Percentiles rank a stretch among this genome's conserved stretches.
Evolutionary conservation across 2,113 vertebrate genomes (phyloP).

Genomic region (Anguilla rostrata): DNA sequence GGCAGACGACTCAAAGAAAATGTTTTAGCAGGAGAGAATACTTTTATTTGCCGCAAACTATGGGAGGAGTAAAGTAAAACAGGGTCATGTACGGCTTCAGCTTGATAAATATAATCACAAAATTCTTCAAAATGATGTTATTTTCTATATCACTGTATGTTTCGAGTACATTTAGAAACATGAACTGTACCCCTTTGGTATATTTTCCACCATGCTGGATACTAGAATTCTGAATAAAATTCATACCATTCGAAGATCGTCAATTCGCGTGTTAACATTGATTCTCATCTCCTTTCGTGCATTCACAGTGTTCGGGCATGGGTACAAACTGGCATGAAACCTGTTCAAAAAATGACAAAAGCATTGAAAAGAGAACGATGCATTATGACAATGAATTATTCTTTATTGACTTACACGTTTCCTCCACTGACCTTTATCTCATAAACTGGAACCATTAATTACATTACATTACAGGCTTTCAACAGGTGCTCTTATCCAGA

Average conservation of each 20-base stretch:
- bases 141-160: neutral
- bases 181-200: neutral
- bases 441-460: too few relatives aligned
- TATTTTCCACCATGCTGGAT: neutral
- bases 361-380: neutral
- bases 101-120: neutral
- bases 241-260: constrained; percentile 48
- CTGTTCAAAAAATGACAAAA: constrained; percentile 16
- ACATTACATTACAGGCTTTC: too few relatives aligned
- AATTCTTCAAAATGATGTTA: neutral
- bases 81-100: too few relatives aligned
- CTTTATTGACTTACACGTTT: too few relatives aligned
- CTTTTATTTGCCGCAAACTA: too few relatives aligned
- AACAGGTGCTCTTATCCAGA: too few relatives aligned
- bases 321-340: constrained; percentile 44
- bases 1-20: too few relatives aligned
- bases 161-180: neutral
- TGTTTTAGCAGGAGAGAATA: too few relatives aligned
- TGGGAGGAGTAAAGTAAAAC: too few relatives aligned
- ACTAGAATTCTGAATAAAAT: neutral
- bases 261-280: constrained; percentile 34
- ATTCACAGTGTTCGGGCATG: constrained; percentile 35
- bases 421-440: neutral
- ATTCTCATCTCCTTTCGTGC: constrained; percentile 45
- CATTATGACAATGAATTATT: neutral